Evolutionary conservation across 2,888 invertebrate species (phyloP), one percentile per base, ranked within the genome.

Genomic region (Falcaria lacertinaria): DNA sequence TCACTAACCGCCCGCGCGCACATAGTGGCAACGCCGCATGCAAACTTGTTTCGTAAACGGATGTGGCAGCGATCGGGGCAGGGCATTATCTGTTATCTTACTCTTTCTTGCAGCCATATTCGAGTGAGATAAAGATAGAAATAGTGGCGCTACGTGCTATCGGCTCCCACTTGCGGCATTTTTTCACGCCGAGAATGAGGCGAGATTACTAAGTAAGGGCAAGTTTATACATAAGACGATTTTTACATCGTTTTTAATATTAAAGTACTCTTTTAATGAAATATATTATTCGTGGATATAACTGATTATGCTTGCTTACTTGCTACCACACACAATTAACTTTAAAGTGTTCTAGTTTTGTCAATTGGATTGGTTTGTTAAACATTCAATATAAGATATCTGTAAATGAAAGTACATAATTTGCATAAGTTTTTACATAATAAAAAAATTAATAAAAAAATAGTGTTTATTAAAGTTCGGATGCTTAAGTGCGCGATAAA

Each of bases 11-110:
- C 83, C 85, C 80, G 85, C 82, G 77, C 79, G 74, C 73, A 77
- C 72, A 43, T 44, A 66, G 52, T 64, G 92, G 87, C 92, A 92
- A 91, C 91, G 69, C 67, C 73, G 91, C 84, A 74, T 79, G 82
- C 87, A 92, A 92, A 92, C 92, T 92, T 90, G 92, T 92, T 92
- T 92, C 91, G 91, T 90, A 91, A 92, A 92, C 92, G 92, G 92
- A 92, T 92, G 92, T 92, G 91, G 91, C 91, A 90, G 80, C 73
- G 79, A 80, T 69, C 87, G 70, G 79, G 87, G 84, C 89, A 77
- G 81, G 84, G 82, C 82, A 74, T 41, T 47, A 61, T 62, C 57
- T 49, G 60, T 71, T 68, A 57, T 80, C 80, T 69, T 70, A 49
- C 61, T 85, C 70, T 64, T 45, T 54, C 71, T 42, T 53, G 48